phyloP scores from a whole-genome alignment of 2,113 vertebrate species.

The Pangasianodon gigas region DNA sequence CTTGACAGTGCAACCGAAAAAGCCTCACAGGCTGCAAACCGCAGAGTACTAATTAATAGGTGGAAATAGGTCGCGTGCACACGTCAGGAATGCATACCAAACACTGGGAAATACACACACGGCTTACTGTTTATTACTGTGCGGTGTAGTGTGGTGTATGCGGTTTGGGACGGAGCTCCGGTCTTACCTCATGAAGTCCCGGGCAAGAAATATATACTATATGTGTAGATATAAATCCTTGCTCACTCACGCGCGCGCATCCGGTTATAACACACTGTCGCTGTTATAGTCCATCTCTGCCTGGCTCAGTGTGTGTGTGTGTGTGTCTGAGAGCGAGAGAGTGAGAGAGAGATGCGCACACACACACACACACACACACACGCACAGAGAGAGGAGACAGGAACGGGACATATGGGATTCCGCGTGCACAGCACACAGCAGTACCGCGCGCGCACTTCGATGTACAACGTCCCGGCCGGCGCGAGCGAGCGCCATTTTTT shows the following conservation, averaged over 20 bases:
- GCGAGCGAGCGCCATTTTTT: background rate
- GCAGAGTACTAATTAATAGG: background rate
- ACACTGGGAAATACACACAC: background rate
- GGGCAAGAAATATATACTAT: background rate
- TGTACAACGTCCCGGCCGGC: background rate
- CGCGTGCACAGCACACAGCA: slow-evolving; percentile 18
- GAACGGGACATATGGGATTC: background rate
- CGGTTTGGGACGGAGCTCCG: background rate
- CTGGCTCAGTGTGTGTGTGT: background rate
- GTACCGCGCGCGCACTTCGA: background rate
- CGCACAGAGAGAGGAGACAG: background rate
- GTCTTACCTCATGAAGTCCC: slow-evolving; percentile 39
- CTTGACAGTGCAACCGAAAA: background rate
- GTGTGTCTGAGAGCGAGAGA: background rate
- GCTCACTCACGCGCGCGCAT: background rate
- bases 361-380: no score
- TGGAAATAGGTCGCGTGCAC: background rate
- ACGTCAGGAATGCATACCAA: background rate
- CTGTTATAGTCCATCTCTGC: slow-evolving; percentile 27
- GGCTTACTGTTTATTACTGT: background rate
- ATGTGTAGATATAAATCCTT: background rate
- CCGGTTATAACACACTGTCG: background rate
- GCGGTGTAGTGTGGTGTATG: background rate
- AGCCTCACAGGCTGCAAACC: background rate
- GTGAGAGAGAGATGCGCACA: background rate